A percentile compares a stretch with the other conserved stretches of the same genome.
These are phyloP conservation scores for Bothrops jararaca DNA, from an alignment of 2,113 vertebrate species.

Conservation along the genomic window DNA sequence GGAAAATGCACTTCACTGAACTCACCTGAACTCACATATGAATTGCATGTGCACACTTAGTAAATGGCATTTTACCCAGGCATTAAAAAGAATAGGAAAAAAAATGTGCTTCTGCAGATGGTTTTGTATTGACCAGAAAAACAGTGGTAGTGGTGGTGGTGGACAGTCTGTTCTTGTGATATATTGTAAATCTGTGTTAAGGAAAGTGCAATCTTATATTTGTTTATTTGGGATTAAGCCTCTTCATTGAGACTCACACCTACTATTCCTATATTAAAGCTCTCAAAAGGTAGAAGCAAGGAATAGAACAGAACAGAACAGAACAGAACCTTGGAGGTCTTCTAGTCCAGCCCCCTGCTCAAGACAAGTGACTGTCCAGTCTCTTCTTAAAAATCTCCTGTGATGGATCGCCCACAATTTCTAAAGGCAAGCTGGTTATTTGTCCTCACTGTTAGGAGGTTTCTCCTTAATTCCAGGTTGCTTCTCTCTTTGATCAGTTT, in stretches of 20 bases:
- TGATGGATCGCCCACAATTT: no score
- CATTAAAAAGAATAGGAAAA: background rate
- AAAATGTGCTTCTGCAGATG: background rate
- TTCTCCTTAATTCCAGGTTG: no score
- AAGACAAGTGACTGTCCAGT: no score
- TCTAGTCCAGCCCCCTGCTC: no score
- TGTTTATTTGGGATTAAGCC: background rate
- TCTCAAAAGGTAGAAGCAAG: background rate
- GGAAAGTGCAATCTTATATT: background rate
- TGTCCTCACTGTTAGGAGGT: no score
- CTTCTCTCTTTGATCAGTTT: no score
- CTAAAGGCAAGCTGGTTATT: no score
- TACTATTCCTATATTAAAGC: background rate
- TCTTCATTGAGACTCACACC: background rate
- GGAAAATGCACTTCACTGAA: background rate
- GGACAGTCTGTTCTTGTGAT: background rate
- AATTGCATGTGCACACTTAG: background rate
- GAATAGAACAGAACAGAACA: no score
- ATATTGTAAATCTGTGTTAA: background rate
- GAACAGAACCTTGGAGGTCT: no score
- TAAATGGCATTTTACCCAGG: background rate
- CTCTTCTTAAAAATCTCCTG: no score
- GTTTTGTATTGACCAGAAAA: background rate
- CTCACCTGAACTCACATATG: background rate
- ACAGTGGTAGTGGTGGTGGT: background rate